Base-by-base conservation (phyloP, 2,888 invertebrate species). In the Aspidiotus rigidus region DNA sequence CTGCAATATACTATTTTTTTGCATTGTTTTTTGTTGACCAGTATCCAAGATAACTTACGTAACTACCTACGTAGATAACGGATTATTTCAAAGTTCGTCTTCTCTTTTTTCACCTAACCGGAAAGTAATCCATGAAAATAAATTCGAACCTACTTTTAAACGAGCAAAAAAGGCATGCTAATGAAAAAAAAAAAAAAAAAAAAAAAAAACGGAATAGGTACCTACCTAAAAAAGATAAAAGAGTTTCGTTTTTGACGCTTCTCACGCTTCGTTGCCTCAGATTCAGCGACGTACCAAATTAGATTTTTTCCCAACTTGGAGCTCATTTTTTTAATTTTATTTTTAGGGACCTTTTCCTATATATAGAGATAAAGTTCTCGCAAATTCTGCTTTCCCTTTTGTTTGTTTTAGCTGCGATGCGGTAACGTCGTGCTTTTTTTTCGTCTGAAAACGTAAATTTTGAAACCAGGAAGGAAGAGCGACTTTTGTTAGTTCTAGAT, bases 231-330 rank as follows among this genome's bases (percentile, higher is more conserved):
- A 66, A 66, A 66, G 66, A 66, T 66, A 66, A 66, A 66, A 66
- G 66, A 66, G 56, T 66, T 66, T 66, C 66, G 66, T 66, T 66
- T 66, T 66, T 57, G 66, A 66, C 66, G 66, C 66, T 66, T 66
- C 66, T 66, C 66, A 66, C 66, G 66, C 66, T 66, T 66, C 66
- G 66, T 66, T 66, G 66, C 66, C 66, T 66, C 66, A 66, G 66
- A 66, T 66, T 66, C 66, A 66, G 66, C 66, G 66, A 66, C 66
- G 66, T 66, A 66, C 66, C 57, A 66, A 66, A 66, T 66, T 66
- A 66, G 66, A 66, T 66, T 57, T 66, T 55, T 66, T 42, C 42
- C 56, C 40, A 66, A 66, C 62, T 40, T 17, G 40, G 42, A 62
- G 42, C 66, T 66, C 66, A 66, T 66, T 66, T 66, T 66, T 64